Evolutionary conservation across 2,888 invertebrate genomes (phyloP), one percentile per base, ranked within the genome.

Genomic region (Odontomyia ornata): DNA sequence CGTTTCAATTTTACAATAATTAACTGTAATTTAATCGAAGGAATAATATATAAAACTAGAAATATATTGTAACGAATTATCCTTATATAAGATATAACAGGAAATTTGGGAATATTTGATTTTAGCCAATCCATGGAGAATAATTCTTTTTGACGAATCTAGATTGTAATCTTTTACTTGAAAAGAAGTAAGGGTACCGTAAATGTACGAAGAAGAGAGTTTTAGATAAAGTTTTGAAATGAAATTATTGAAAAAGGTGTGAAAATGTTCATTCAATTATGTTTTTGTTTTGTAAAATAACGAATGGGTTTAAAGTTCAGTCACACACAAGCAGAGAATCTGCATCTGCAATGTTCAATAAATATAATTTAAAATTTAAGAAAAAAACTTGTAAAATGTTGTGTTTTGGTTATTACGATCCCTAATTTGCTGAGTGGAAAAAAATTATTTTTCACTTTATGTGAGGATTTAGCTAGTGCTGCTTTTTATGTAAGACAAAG

Each of bases 341-440:
- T 52, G 30, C 28, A 30, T 65, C 65, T 65, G 69, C 69, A 69
- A 69, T 69, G 69, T 69, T 69, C 69, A 69, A 69, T 69, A 69
- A 69, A 69, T 47, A 46, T 69, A 69, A 47, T 69, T 69, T 69
- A 69, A 47, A 69, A 69, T 69, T 69, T 69, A 69, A 25, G 69
- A 69, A 69, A 47, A 47, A 27, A 47, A n/a, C n/a, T n/a, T n/a
- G n/a, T 69, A 11, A 13, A 36, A 36, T 36, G 3, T 36, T 36
- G 36, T 9, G 36, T 36, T 36, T 36, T 36, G 5, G 36, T 36
- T 36, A 9, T 3, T 36, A 5, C 36, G n/a, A n/a, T n/a, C n/a
- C n/a, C n/a, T n/a, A n/a, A n/a, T n/a, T n/a, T n/a, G n/a, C n/a
- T n/a, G n/a, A n/a, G n/a, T n/a, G n/a, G n/a, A n/a, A n/a, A n/a